phyloP scores from a whole-genome alignment of 2,888 invertebrate species.

The Limnephilus auricula region DNA sequence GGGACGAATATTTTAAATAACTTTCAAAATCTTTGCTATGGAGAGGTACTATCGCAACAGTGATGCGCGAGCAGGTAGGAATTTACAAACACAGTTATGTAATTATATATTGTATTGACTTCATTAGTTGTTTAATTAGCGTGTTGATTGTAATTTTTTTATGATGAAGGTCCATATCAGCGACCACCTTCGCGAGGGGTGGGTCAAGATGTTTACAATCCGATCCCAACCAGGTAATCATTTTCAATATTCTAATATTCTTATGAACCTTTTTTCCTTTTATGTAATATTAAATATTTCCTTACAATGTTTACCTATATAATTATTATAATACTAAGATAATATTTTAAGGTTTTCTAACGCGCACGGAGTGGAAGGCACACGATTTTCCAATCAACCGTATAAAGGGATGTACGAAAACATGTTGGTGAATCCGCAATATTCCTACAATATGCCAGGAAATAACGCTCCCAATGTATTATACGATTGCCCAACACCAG shows the following conservation, averaged over 20 bases:
- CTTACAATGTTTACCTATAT: neutral
- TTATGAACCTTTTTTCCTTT: too few relatives aligned
- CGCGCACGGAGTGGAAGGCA: constrained; percentile 3
- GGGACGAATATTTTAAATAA: neutral
- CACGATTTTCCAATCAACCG: constrained; percentile 13
- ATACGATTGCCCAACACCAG: neutral
- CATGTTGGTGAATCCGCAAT: constrained; percentile 19
- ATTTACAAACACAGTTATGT: neutral
- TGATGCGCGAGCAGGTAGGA: constrained; percentile 15
- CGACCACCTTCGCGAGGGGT: neutral
- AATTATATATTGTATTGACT: neutral
- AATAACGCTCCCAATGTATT: neutral
- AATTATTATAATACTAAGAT: neutral
- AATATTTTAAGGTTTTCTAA: constrained; percentile 4
- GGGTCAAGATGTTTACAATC: neutral
- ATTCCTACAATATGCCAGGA: neutral
- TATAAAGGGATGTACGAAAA: constrained; percentile 15
- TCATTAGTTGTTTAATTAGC: neutral
- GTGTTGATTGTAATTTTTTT: neutral
- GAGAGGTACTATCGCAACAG: constrained; percentile 47
- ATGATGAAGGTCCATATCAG: constrained; percentile 37
- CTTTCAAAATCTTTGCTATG: constrained; percentile 4
- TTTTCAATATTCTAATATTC: neutral
- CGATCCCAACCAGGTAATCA: constrained; percentile 28
- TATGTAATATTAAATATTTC: too few relatives aligned